These are phyloP conservation scores for Melanotaenia parkinsoni DNA, from an alignment of 2,797 vertebrate species.

Conservation along the genomic window DNA sequence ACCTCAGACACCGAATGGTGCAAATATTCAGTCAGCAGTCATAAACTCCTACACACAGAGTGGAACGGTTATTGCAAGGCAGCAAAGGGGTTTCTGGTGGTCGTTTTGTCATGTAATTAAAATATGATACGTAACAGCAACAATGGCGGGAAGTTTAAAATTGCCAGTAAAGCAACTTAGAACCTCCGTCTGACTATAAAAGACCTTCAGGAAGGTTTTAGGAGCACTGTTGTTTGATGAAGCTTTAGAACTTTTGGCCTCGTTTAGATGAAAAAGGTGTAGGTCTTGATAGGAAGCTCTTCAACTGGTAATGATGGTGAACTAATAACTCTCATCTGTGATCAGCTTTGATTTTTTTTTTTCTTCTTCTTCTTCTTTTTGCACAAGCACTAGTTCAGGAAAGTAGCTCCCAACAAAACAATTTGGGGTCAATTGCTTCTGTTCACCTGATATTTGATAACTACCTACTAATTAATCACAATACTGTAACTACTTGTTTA, in stretches of 20 bases:
- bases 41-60: neutral
- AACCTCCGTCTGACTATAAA: neutral
- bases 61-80: neutral
- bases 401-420: no score
- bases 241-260: neutral
- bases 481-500: neutral
- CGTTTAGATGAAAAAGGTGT: neutral
- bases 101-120: neutral
- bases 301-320: neutral
- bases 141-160: neutral
- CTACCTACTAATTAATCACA: neutral
- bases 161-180: no score
- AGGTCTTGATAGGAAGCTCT: neutral
- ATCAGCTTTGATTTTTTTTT: neutral
- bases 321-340: neutral
- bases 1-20: neutral
- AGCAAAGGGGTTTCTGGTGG: neutral
- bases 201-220: neutral
- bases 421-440: neutral
- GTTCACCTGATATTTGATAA: neutral
- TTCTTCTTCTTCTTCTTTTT: no score
- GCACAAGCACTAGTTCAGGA: neutral
- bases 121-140: neutral
- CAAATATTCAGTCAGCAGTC: neutral
- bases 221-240: neutral